Evolutionary conservation across 1,140 invertebrate species (phyloP).

Genomic region (Lordiphosa collinella): DNA sequence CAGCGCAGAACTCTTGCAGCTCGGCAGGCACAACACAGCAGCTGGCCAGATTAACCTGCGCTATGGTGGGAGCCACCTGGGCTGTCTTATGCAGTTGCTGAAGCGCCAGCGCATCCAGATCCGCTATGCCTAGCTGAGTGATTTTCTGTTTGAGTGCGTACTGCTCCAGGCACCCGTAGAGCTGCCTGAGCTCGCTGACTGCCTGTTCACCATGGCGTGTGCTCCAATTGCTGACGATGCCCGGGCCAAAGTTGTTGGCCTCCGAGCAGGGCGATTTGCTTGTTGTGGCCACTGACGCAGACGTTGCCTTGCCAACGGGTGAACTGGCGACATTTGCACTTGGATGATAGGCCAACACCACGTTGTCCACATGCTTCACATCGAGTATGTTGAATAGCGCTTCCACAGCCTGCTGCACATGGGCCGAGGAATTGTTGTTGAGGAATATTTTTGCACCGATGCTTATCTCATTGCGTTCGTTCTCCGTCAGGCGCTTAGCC

Average conservation of each 20-base stretch:
- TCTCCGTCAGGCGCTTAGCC: slow-evolving; percentile 82
- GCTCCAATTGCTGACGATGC: slow-evolving; percentile 76
- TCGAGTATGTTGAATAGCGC: slow-evolving; percentile 63
- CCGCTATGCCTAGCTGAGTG: slow-evolving; percentile 90
- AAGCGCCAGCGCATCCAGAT: slow-evolving; percentile 91
- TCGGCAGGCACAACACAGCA: slow-evolving; percentile 97
- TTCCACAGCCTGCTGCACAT: slow-evolving; percentile 55
- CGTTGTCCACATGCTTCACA: slow-evolving; percentile 73
- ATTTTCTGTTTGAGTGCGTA: slow-evolving; percentile 79
- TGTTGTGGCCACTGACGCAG: slow-evolving; percentile 35
- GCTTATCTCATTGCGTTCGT: slow-evolving; percentile 83
- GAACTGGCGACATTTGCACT: slow-evolving; percentile 21
- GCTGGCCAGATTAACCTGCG: slow-evolving; percentile 96
- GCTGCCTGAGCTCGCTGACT: slow-evolving; percentile 82
- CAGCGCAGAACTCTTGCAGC: slow-evolving; percentile 92
- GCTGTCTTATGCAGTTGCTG: slow-evolving; percentile 88
- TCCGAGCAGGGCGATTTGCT: slow-evolving; percentile 36
- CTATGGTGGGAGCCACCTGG: slow-evolving; percentile 92
- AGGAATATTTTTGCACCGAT: slow-evolving; percentile 85
- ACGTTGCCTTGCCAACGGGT: slow-evolving; percentile 50
- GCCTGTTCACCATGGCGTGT: slow-evolving; percentile 61
- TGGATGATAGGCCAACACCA: slow-evolving; percentile 77
- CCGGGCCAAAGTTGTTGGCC: not conserved
- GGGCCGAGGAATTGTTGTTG: slow-evolving; percentile 78
- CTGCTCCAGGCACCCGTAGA: slow-evolving; percentile 80